Conservation (phyloP, 2,888 invertebrate species). For the Petrolisthes cinctipes region DNA sequence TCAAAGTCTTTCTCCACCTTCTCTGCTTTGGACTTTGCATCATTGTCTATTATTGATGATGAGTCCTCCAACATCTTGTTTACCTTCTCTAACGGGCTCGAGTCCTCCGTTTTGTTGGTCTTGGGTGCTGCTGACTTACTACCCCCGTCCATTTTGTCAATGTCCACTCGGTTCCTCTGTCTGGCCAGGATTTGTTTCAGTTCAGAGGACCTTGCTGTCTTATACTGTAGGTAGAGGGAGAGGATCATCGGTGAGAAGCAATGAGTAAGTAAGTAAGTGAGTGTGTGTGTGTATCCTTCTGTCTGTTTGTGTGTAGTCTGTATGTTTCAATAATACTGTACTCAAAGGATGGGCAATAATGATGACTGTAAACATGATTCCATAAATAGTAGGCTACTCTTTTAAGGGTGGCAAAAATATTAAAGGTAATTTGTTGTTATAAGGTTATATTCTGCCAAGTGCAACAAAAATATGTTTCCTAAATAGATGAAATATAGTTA, state of each 20-base stretch:
- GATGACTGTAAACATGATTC: too few species aligned
- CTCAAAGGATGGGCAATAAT: too few species aligned
- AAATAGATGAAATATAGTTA: too few species aligned
- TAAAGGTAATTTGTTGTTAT: too few species aligned
- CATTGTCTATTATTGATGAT: not conserved
- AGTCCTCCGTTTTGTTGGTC: not conserved
- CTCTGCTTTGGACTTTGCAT: conserved; percentile 23
- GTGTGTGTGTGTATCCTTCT: not conserved
- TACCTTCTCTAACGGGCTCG: not conserved
- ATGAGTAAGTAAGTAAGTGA: not conserved
- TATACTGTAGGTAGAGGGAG: conserved; percentile 75
- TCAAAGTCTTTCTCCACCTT: conserved; percentile 48
- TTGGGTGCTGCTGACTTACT: not conserved
- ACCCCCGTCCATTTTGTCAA: not conserved
- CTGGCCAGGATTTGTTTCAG: conserved; percentile 78
- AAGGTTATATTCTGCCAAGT: too few species aligned
- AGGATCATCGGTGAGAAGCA: too few species aligned
- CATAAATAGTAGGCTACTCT: too few species aligned
- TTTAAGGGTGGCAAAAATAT: too few species aligned
- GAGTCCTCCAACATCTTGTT: too few species aligned
- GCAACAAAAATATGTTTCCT: too few species aligned
- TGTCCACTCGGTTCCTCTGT: conserved; percentile 59
- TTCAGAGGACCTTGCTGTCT: conserved; percentile 82
- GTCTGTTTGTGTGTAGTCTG: conserved; percentile 2
- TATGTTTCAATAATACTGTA: too few species aligned